Percentiles rank a stretch among this genome's conserved stretches.
Conservation (phyloP, 2,113 vertebrate genomes). For the Columba livia region DNA sequence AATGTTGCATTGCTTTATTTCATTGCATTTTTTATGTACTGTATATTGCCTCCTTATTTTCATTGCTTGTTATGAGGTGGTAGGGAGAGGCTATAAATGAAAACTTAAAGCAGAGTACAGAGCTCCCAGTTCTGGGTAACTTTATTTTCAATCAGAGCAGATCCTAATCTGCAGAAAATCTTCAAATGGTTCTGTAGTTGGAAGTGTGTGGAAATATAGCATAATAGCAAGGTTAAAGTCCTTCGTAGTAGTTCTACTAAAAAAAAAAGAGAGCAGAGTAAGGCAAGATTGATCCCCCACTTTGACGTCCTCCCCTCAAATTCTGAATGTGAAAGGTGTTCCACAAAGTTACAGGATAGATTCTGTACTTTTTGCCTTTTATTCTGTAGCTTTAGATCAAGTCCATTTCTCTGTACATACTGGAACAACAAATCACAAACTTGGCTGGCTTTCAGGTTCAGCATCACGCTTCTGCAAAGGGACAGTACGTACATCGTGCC, state of each 20-base stretch:
- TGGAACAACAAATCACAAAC: background rate
- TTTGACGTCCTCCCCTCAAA: background rate
- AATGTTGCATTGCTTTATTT: background rate
- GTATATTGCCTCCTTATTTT: background rate
- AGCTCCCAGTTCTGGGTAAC: background rate
- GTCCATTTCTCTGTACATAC: background rate
- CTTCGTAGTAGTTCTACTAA: background rate
- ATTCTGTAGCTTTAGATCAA: background rate
- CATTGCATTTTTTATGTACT: background rate
- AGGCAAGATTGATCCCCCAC: background rate
- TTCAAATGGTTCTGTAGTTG: background rate
- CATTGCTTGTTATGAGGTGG: background rate
- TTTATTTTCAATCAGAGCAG: background rate
- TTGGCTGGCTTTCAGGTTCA: background rate
- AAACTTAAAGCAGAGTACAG: background rate
- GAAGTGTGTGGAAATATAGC: background rate
- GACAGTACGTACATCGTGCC: background rate
- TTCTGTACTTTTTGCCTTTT: background rate
- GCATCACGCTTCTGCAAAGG: background rate
- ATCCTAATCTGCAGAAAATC: background rate
- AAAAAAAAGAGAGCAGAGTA: background rate
- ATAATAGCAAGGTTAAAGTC: background rate
- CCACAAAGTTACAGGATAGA: background rate
- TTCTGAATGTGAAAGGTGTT: background rate
- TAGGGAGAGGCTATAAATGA: background rate